Base-by-base conservation (phyloP, 2,797 vertebrate genomes). In the Enteromius treurensis region DNA sequence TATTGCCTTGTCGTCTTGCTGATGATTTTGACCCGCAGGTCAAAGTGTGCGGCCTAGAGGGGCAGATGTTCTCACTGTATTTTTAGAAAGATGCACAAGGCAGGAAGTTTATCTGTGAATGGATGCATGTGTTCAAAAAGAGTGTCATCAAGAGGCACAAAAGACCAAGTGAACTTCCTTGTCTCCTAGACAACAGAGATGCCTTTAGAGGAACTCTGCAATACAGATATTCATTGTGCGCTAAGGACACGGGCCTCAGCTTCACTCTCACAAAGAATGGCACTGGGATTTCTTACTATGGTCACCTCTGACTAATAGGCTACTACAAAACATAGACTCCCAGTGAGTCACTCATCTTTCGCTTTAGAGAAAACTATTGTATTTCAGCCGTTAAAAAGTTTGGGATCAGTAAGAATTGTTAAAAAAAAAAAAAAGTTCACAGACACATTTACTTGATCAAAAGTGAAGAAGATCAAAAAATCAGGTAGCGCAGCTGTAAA, bases 1-100 rank as follows among this genome's bases (percentile, higher is more conserved):
- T 87, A 77, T 65, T 82, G 17, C 53, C 37, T 29, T 78, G 88
- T 92, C 80, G 84, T 90, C 85, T 26, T 88, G 90, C 88, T 89
- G 88, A 94, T 88, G 71, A 90, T 79, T 82, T 42, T 79, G 87
- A 90, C 89, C 89, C 84, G 75, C 42, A 69, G 90, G 91, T 93
- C 91, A 91, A 88, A 92, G 92, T 88, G 49, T 32, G 1, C 1
- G 4, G 47, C 60, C 49, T 69, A 29, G 34, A 73, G 73, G 79
- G 88, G 83, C 85, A 83, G 88, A 89, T 82, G 86, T 84, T 80
- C 53, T 73, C 69, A 81, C 75, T 87, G 83, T 89, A 88, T 88
- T 88, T 88, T 86, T 87, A 83, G 86, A 55, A 32, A 37, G 82
- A 85, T 79, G 45, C 68, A 84, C 82, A 77, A 70, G 76, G 83